Evolutionary conservation across 2,888 invertebrate species (phyloP).

Genomic region (Agrochola macilenta): DNA sequence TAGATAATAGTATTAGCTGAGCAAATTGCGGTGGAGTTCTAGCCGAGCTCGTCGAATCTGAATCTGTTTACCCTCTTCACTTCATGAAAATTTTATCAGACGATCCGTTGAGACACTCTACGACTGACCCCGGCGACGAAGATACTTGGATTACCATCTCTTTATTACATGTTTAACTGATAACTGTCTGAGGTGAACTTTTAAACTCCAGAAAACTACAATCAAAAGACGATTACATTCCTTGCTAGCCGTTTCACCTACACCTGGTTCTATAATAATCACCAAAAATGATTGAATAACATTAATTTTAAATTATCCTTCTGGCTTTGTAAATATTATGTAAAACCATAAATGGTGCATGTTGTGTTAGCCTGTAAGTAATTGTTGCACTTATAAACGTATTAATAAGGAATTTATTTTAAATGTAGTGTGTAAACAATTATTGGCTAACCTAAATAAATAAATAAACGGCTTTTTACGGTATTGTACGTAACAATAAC

Average conservation of each 20-base stretch:
- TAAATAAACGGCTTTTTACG: conserved; percentile 1
- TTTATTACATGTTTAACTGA: conserved; percentile 22
- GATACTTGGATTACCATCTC: conserved; percentile 6
- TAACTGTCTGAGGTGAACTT: neutral
- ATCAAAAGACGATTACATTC: neutral
- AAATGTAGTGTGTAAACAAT: too few species aligned
- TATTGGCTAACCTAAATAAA: too few species aligned
- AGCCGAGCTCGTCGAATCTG: conserved; percentile 19
- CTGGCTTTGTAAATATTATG: too few species aligned
- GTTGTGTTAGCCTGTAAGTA: too few species aligned
- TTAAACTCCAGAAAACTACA: neutral
- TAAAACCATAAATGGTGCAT: too few species aligned
- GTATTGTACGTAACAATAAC: neutral
- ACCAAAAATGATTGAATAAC: too few species aligned
- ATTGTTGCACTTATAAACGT: too few species aligned
- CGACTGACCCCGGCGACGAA: neutral
- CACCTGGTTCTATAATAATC: too few species aligned
- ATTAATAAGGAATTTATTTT: too few species aligned
- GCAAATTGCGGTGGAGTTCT: conserved; percentile 29
- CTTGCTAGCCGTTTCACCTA: too few species aligned
- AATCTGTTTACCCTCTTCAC: conserved; percentile 39
- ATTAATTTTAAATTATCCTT: too few species aligned
- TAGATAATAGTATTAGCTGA: conserved; percentile 6
- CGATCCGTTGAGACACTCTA: conserved; percentile 10
- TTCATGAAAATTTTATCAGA: conserved; percentile 53